These are phyloP conservation scores for Chaetorhynchus papuensis DNA, from an alignment of 2,113 vertebrate species.

Conservation along the genomic window DNA sequence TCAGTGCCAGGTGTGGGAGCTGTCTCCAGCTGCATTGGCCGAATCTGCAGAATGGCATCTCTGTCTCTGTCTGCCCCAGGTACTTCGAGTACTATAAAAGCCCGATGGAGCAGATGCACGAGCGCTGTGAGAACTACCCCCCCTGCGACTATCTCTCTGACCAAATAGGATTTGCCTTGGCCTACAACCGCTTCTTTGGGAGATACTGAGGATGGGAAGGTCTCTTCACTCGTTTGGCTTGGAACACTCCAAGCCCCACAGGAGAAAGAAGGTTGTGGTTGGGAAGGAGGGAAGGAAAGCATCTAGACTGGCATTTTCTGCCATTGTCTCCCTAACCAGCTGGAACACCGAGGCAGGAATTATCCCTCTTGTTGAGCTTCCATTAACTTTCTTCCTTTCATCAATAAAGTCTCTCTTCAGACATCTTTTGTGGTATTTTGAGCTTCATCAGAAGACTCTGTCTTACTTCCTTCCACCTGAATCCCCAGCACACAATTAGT, in stretches of 20 bases:
- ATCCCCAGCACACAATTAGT: neutral
- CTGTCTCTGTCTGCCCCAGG: slow-evolving; percentile 25
- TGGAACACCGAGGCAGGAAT: neutral
- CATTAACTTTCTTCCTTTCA: neutral
- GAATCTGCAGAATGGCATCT: neutral
- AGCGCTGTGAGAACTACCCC: slow-evolving; percentile 76
- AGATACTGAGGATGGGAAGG: slow-evolving; percentile 47
- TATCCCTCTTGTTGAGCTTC: neutral
- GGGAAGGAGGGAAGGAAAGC: neutral
- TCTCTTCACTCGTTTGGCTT: neutral
- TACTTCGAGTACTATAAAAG: slow-evolving; percentile 18
- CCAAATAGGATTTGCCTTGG: slow-evolving; percentile 69
- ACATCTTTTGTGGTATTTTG: neutral
- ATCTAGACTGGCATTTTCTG: neutral
- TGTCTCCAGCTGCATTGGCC: neutral
- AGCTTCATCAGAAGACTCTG: neutral
- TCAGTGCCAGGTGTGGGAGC: neutral
- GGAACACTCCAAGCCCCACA: neutral
- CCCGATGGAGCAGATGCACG: slow-evolving; percentile 61
- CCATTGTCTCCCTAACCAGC: neutral
- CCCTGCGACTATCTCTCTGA: slow-evolving; percentile 78
- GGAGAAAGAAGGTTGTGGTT: neutral
- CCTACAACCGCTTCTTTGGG: slow-evolving; percentile 79
- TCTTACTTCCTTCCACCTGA: neutral
- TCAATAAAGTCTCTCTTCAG: neutral